Base-by-base conservation (phyloP, 2,113 vertebrate species). In the Amblyopsis rosae region DNA sequence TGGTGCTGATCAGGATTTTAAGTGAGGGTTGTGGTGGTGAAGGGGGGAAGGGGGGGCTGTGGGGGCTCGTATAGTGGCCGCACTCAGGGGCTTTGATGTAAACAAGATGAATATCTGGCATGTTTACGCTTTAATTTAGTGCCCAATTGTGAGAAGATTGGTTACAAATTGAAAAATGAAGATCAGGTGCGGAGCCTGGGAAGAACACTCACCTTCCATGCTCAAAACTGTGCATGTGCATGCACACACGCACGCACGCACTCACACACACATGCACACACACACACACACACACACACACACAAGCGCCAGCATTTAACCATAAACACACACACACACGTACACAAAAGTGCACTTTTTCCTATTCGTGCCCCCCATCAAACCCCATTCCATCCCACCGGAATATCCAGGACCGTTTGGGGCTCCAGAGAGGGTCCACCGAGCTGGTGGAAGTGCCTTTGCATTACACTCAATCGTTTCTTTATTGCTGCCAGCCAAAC, bases 161-260 rank as follows among this genome's bases (percentile, higher is more conserved):
- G 89, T 79, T 92, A 90, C 91, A 92, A 92, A 93, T 93, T 93
- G 91, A 92, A 91, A 90, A 93, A 92, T 93, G 67, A 92, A 91
- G 72, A 86, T 92, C 91, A 93, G 91, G 88, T 91, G 92, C 72
- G 68, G 82, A 35, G 67, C 81, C 83, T 83, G 85, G 81, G 82
- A 79, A 76, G 41, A 69, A 87, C 87, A 81, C 73, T 75, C 70
- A 65, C 76, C 76, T 84, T 16, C 53, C 45, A 65, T 26, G 57
- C 57, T 67, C 33, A 59, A 82, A 76, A 82, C 58, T 56, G 16
- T 16, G 15, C 19, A 19, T 19, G 19, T 1, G 19, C 19, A 19
- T 1, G 62, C 58, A 79, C 46, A 73, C 12, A 17, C 41, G 45
- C 26, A 26, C 26, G 2, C 2, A 26, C 26, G 2, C 19, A 26